Conservation (phyloP, 2,113 vertebrate genomes). For the Nesoenas mayeri region DNA sequence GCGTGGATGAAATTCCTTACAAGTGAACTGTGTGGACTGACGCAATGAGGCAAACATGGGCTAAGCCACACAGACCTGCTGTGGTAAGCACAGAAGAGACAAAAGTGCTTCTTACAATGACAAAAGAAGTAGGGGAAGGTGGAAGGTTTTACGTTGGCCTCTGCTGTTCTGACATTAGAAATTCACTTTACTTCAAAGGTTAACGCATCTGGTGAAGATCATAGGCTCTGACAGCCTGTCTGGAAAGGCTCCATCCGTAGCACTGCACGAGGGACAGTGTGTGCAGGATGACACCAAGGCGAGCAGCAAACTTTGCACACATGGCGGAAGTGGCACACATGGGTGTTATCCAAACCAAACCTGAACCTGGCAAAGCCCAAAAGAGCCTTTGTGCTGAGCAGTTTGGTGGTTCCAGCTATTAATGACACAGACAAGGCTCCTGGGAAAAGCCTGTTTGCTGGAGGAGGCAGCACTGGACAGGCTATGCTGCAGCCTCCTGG, state of each 20-base stretch:
- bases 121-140: neutral
- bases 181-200: slow-evolving; percentile 2
- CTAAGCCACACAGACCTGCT: neutral
- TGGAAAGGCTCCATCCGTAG: neutral
- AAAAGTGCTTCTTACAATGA: neutral
- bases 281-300: neutral
- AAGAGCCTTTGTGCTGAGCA: neutral
- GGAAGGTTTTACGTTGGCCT: neutral
- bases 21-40: neutral
- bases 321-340: neutral
- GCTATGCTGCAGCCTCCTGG: neutral
- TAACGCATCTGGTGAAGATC: neutral
- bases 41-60: neutral
- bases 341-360: neutral
- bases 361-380: neutral
- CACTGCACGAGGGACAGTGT: neutral
- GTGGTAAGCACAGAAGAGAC: neutral
- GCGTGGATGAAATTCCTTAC: slow-evolving; percentile 37
- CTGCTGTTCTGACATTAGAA: neutral
- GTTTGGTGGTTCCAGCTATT: neutral
- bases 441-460: neutral
- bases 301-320: neutral
- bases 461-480: neutral
- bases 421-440: neutral
- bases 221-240: neutral